Evolutionary conservation across 2,797 vertebrate genomes (phyloP).

Genomic region (Triplophysa yarkandensis): DNA sequence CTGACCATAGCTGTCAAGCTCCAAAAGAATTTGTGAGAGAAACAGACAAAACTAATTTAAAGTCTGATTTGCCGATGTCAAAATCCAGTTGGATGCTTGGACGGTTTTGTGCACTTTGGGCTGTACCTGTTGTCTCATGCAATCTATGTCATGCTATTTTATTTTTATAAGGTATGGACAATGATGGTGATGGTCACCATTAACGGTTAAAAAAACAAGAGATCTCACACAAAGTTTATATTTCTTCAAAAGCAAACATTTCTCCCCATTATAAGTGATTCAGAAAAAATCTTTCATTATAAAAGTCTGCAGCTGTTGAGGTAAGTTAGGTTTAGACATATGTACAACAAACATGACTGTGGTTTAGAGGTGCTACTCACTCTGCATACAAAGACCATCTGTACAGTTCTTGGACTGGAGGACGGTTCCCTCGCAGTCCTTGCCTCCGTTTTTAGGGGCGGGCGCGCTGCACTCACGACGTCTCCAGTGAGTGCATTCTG

Average conservation of each 20-base stretch:
- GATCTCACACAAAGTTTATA: too few relatives aligned
- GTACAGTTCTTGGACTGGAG: slow-evolving; percentile 99
- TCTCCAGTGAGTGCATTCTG: slow-evolving; percentile 98
- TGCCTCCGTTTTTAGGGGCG: slow-evolving; percentile 92
- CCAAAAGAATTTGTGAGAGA: neutral
- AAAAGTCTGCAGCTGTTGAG: too few relatives aligned
- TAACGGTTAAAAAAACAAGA: neutral
- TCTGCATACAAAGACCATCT: slow-evolving; percentile 97
- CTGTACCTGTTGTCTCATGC: too few relatives aligned
- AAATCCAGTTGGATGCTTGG: neutral
- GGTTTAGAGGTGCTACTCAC: slow-evolving; percentile 79
- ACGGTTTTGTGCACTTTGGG: neutral
- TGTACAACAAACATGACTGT: neutral
- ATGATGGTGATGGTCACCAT: neutral
- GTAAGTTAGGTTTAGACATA: too few relatives aligned
- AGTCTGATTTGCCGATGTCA: neutral
- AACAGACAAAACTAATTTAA: neutral
- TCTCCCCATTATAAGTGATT: too few relatives aligned
- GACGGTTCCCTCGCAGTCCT: slow-evolving; percentile 93
- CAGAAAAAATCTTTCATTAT: too few relatives aligned
- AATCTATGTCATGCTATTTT: neutral
- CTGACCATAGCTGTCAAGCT: neutral
- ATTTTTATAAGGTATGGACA: neutral
- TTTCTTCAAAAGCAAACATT: too few relatives aligned
- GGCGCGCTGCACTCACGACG: slow-evolving; percentile 90